A percentile compares a stretch with the other conserved stretches of the same genome.
These are phyloP conservation scores for Vultur gryphus DNA, from an alignment of 2,797 vertebrate genomes.

Conservation along the genomic window DNA sequence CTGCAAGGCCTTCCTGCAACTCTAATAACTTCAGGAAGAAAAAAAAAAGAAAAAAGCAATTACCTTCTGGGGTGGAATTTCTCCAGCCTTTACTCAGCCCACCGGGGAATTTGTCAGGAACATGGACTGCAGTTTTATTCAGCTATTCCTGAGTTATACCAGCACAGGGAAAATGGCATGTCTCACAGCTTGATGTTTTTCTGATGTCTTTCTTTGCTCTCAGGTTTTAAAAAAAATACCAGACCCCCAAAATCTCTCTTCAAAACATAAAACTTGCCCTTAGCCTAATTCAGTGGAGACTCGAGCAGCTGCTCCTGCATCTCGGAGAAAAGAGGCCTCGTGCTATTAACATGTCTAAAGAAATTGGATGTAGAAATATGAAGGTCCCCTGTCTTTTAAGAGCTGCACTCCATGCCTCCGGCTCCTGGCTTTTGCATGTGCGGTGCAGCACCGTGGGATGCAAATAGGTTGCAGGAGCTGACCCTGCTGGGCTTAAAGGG, in stretches of 20 bases:
- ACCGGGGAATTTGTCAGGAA: slow-evolving; percentile 29
- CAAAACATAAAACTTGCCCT: slow-evolving; percentile 11
- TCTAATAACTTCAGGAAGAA: background rate
- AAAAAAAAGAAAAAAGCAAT: background rate
- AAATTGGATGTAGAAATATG: slow-evolving; percentile 26
- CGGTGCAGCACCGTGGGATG: fast-evolving
- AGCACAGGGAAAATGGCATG: slow-evolving; percentile 38
- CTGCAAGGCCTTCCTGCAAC: background rate
- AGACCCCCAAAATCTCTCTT: background rate
- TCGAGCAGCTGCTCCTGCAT: slow-evolving; percentile 12
- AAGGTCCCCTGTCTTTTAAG: background rate
- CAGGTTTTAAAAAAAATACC: background rate
- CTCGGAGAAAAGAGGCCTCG: background rate
- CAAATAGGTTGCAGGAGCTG: background rate
- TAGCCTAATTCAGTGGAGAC: slow-evolving; percentile 26
- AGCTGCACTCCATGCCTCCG: background rate
- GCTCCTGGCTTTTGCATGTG: background rate
- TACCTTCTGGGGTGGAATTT: slow-evolving; percentile 40
- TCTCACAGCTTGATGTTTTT: slow-evolving; percentile 50
- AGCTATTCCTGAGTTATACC: slow-evolving; percentile 2
- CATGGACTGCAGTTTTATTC: background rate
- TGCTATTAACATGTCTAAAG: slow-evolving; percentile 38
- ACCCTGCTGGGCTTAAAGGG: background rate
- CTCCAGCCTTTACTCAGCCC: slow-evolving; percentile 21
- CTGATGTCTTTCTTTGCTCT: slow-evolving; percentile 35